Base-by-base conservation (phyloP, 92 coral and sea anemone species). In the Plumapathes pennacea region DNA sequence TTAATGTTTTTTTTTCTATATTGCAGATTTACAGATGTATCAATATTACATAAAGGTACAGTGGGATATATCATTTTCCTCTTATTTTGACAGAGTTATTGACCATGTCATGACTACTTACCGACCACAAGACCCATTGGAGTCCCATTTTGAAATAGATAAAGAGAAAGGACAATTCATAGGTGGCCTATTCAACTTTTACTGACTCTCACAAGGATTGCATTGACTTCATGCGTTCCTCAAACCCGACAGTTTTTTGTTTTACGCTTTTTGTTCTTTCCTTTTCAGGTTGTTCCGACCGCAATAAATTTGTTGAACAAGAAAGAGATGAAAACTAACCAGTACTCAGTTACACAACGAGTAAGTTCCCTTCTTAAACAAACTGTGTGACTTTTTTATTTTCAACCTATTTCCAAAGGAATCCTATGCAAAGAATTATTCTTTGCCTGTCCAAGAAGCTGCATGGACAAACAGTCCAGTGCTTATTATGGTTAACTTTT, bases 321-420 rank as follows among this genome's bases (percentile, higher is more conserved):
- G 27, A 62, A 50, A 22, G 89, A 72, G 54, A 66, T 90, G 10
- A 74, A 76, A 45, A 84, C 98, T 10, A 88, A 92, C 46, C 98
- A 92, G 62, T 92, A 92, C 63, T 88, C 98, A 6, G 96, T 92
- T 0, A 92, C 98, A 38, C 98, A 92, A 52, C 76, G 96, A 85
- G 98, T 92, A 62, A 77, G 96, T 44, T 22, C n/a, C 18, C 5
- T 1, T 10, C 32, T 12, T 57, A n/a, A 57, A n/a, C n/a, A n/a
- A n/a, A n/a, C n/a, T n/a, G n/a, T n/a, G n/a, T n/a, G n/a, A n/a
- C n/a, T n/a, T n/a, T n/a, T n/a, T n/a, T n/a, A n/a, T n/a, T n/a
- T n/a, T n/a, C n/a, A n/a, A n/a, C n/a, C n/a, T n/a, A n/a, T n/a
- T n/a, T n/a, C n/a, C n/a, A n/a, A n/a, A n/a, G n/a, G n/a, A n/a